Conservation (phyloP, 2,113 vertebrate species). For the Menura novaehollandiae region DNA sequence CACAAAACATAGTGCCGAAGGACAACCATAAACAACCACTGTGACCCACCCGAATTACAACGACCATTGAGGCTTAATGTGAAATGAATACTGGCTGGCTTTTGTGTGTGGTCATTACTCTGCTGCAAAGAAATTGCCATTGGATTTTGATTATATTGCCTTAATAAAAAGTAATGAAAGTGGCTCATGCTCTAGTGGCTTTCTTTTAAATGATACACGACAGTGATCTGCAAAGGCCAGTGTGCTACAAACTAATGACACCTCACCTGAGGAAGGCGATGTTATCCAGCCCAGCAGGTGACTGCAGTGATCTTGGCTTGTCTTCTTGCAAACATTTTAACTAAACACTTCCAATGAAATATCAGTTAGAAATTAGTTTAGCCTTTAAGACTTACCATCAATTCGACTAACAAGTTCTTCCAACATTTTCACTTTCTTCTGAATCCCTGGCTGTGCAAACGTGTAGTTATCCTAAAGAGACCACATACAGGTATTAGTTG, state of each 20-base stretch:
- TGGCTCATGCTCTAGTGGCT: slow-evolving; percentile 37
- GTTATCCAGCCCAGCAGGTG: background rate
- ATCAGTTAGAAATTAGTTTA: background rate
- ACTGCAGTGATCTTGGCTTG: background rate
- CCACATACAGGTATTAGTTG: background rate
- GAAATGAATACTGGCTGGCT: slow-evolving; percentile 54
- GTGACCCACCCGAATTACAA: slow-evolving; percentile 23
- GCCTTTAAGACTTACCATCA: slow-evolving; percentile 82
- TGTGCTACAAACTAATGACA: background rate
- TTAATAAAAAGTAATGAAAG: slow-evolving; percentile 68
- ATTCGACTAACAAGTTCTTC: slow-evolving; percentile 96
- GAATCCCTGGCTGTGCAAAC: slow-evolving; percentile 96
- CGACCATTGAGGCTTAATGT: slow-evolving; percentile 36
- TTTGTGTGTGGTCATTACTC: slow-evolving; percentile 38
- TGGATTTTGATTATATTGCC: slow-evolving; percentile 63
- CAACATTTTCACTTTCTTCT: slow-evolving; percentile 93
- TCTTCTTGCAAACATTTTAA: background rate
- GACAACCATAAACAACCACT: slow-evolving; percentile 44
- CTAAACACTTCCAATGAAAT: background rate
- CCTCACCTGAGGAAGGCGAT: background rate
- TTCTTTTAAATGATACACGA: slow-evolving; percentile 18
- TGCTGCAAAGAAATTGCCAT: slow-evolving; percentile 53
- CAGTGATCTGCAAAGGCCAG: slow-evolving; percentile 22
- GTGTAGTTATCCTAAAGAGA: slow-evolving; percentile 93
- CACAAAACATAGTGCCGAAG: slow-evolving; percentile 45